Conservation (phyloP, 2,113 vertebrate species). For the Hiodon alosoides region DNA sequence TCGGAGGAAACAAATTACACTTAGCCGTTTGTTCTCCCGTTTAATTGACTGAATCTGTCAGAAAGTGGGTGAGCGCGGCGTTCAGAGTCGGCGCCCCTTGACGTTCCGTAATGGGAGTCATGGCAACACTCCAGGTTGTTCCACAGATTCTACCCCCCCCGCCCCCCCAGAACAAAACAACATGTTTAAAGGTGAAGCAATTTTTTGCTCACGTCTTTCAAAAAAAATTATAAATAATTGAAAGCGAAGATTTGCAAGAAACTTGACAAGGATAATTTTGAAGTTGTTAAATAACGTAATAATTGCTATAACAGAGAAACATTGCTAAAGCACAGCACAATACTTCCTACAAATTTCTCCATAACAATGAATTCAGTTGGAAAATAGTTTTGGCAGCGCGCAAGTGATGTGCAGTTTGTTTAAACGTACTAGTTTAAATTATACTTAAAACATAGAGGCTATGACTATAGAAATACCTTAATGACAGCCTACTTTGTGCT, state of each 20-base stretch:
- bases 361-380: too few species aligned
- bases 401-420: too few species aligned
- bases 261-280: conserved; percentile 33
- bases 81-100: conserved; percentile 61
- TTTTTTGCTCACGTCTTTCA: conserved; percentile 18
- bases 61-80: conserved; percentile 75
- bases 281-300: neutral
- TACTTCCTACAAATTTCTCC: too few species aligned
- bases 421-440: too few species aligned
- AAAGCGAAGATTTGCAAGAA: conserved; percentile 22
- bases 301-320: too few species aligned
- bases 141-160: conserved; percentile 3
- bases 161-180: neutral
- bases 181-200: neutral
- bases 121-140: conserved; percentile 71
- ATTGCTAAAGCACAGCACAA: too few species aligned
- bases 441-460: neutral
- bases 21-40: conserved; percentile 57
- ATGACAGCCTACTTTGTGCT: neutral
- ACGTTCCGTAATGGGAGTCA: conserved; percentile 78
- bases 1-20: conserved; percentile 82
- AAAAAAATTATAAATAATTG: conserved; percentile 8
- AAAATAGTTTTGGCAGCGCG: too few species aligned
- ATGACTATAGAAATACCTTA: neutral
- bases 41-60: conserved; percentile 83